Conservation (phyloP, 1,140 invertebrate genomes). For the Pogonognathellus flavescens region DNA sequence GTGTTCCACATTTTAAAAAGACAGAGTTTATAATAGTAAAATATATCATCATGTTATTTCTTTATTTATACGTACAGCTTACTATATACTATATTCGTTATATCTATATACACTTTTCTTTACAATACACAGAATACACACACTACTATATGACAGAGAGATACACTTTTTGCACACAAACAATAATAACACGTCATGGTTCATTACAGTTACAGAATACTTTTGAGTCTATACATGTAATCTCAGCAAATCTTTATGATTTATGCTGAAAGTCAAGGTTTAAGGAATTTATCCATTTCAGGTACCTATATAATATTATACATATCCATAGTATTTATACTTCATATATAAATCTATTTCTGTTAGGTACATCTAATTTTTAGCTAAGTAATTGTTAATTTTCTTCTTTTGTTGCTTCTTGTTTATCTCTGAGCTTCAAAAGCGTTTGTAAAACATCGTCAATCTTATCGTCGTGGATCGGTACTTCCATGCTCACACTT, state of each 20-base stretch:
- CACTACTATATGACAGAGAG: background rate
- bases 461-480: slow-evolving; percentile 65
- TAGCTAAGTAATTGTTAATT: slow-evolving; percentile 2
- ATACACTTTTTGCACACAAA: slow-evolving; percentile 27
- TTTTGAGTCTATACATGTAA: background rate
- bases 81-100: too few relatives aligned
- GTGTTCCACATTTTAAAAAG: too few relatives aligned
- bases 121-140: too few relatives aligned
- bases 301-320: background rate
- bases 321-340: too few relatives aligned
- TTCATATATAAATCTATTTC: too few relatives aligned
- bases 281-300: background rate
- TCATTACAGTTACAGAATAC: slow-evolving; percentile 30
- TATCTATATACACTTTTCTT: too few relatives aligned
- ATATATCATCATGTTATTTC: too few relatives aligned
- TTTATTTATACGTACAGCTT: too few relatives aligned
- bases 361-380: background rate
- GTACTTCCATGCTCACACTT: slow-evolving; percentile 65
- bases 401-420: background rate
- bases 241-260: slow-evolving; percentile 6
- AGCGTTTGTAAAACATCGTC: slow-evolving; percentile 65
- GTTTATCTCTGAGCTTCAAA: slow-evolving; percentile 56
- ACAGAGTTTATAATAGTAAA: too few relatives aligned
- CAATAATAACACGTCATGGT: slow-evolving; percentile 25
- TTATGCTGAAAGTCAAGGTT: background rate